These are phyloP conservation scores for Dinomys branickii DNA, from an alignment of 2,113 vertebrate genomes.

Conservation along the genomic window DNA sequence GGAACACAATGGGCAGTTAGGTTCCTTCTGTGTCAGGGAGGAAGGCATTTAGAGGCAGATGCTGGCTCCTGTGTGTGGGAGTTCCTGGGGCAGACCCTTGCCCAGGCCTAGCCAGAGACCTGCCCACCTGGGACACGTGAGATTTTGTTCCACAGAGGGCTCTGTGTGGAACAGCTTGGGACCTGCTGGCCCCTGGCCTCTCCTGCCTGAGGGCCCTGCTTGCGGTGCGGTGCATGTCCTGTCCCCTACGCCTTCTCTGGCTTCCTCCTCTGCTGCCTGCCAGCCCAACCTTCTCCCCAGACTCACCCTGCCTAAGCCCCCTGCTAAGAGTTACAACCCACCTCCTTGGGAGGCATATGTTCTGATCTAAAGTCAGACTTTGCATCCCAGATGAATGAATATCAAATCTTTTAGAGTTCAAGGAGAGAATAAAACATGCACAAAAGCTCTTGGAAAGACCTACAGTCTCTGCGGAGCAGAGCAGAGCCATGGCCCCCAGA, in stretches of 20 bases:
- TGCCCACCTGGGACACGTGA: not conserved
- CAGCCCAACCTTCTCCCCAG: not conserved
- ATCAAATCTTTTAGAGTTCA: not conserved
- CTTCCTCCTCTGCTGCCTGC: not conserved
- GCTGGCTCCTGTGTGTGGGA: not conserved
- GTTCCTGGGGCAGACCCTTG: not conserved
- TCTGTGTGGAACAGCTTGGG: not conserved
- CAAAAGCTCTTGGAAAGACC: not conserved
- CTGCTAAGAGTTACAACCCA: not conserved
- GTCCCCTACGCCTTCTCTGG: not conserved
- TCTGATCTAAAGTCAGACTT: not conserved
- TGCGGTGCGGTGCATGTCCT: not conserved
- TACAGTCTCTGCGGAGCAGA: not conserved
- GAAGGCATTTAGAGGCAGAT: not conserved
- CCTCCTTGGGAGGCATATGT: not conserved
- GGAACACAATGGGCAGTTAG: not conserved
- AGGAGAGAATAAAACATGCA: not conserved
- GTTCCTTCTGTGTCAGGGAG: not conserved
- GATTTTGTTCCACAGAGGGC: not conserved
- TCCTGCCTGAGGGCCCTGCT: too few relatives aligned
- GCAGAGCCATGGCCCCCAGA: not conserved
- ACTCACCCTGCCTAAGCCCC: not conserved
- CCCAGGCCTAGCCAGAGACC: not conserved
- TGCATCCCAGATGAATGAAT: not conserved
- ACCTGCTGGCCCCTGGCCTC: rapidly evolving